Evolutionary conservation across 2,888 invertebrate species (phyloP).

Genomic region (Hydraecia micacea): DNA sequence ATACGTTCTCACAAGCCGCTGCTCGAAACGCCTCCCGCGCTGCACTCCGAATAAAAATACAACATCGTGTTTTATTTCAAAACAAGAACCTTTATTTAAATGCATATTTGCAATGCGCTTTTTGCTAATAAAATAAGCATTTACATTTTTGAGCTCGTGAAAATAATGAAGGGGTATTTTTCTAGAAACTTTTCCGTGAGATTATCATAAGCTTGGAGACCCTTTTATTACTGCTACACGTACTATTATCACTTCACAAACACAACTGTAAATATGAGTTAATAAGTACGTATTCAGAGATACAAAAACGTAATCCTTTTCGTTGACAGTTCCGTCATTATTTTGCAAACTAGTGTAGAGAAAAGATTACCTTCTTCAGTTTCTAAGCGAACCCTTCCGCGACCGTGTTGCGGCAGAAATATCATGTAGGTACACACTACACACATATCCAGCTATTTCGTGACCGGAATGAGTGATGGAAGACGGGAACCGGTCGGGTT

Average conservation of each 20-base stretch:
- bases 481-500: conserved; percentile 63
- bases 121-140: conserved; percentile 31
- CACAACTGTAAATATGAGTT: not conserved
- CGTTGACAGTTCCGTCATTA: conserved; percentile 38
- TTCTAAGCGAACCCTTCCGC: conserved; percentile 55
- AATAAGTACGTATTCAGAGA: conserved; percentile 15
- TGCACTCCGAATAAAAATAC: conserved; percentile 39
- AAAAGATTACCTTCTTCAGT: conserved; percentile 58
- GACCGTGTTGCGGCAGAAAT: conserved; percentile 58
- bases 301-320: conserved; percentile 17
- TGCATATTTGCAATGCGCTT: conserved; percentile 26
- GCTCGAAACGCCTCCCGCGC: conserved; percentile 20
- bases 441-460: conserved; percentile 66
- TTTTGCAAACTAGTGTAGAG: conserved; percentile 45
- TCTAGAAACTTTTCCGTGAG: conserved; percentile 15
- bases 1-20: conserved; percentile 29
- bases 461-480: conserved; percentile 75
- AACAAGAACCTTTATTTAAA: conserved; percentile 39
- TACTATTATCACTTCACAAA: not conserved
- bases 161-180: conserved; percentile 24
- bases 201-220: conserved; percentile 23
- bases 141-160: conserved; percentile 26
- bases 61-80: conserved; percentile 38
- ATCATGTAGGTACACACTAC: conserved; percentile 58
- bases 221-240: not conserved